A percentile compares a stretch with the other conserved stretches of the same genome.
These are phyloP conservation scores for Eucidaris tribuloides DNA, from an alignment of 35 echinoderm and acorn worm species.

Conservation along the genomic window DNA sequence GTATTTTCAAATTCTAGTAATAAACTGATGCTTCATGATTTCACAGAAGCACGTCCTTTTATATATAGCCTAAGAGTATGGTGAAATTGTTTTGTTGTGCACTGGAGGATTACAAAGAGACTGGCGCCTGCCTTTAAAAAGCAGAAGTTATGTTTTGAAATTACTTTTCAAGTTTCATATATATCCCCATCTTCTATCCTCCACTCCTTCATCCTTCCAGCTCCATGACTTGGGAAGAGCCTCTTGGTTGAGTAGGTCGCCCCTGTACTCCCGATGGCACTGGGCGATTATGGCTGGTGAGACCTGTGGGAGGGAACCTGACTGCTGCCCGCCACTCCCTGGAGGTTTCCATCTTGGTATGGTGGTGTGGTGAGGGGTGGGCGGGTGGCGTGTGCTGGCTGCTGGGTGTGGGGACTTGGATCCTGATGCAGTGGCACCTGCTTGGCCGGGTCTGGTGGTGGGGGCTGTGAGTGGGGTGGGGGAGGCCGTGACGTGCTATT, in stretches of 20 bases:
- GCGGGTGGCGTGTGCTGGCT: too few relatives aligned
- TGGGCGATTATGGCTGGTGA: constrained; percentile 39
- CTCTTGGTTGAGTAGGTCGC: constrained; percentile 13
- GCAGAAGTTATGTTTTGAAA: not conserved
- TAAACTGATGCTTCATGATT: too few relatives aligned
- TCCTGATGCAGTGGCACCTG: not conserved
- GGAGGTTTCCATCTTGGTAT: too few relatives aligned
- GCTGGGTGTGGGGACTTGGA: not conserved
- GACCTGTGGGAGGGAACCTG: not conserved
- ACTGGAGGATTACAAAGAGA: too few relatives aligned
- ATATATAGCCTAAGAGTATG: too few relatives aligned
- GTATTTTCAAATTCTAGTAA: too few relatives aligned
- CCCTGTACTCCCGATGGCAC: constrained; percentile 21
- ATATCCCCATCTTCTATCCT: not conserved
- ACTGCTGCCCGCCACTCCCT: not conserved
- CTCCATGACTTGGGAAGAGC: constrained; percentile 35
- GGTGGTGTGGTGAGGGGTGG: too few relatives aligned
- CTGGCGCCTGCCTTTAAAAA: too few relatives aligned
- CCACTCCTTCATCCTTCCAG: not conserved
- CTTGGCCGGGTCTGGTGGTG: not conserved
- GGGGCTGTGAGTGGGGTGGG: not conserved
- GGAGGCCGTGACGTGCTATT: too few relatives aligned
- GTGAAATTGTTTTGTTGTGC: too few relatives aligned
- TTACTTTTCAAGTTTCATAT: constrained; percentile 33
- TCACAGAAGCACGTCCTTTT: too few relatives aligned